Base-by-base conservation (phyloP, 2,797 vertebrate genomes). In the Pangasius djambal region DNA sequence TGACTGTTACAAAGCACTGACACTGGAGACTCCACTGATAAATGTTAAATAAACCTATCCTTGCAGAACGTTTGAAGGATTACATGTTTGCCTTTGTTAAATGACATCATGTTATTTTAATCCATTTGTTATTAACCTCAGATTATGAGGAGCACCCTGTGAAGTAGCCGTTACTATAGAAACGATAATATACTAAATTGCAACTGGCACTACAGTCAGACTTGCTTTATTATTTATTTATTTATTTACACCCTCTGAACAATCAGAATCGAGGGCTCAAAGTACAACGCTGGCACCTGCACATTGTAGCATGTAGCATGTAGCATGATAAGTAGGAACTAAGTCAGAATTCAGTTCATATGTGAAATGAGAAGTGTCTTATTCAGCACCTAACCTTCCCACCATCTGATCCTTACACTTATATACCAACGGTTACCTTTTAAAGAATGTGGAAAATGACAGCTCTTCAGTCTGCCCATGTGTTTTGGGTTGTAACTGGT, bases 401-500 rank as follows among this genome's bases (percentile, higher is more conserved):
- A 34, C 37, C 57, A 2, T 61, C 75, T 3, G 52, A 77, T 57
- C 18, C 22, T 25, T 65, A 22, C 20, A 61, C 25, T 78, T 40
- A 34, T 25, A 70, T 6, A 28, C 37, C 63, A 44, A n/a, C 40
- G 3, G 22, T 75, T 57, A 63, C 28, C 25, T 22, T n/a, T 87
- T 28, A 55, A 89, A 78, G 50, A 65, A 83, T 67, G n/a, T 63
- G 48, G 57, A 81, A 70, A 81, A 85, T 37, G 34, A 20, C 48
- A 87, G 83, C 44, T 52, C 52, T 48, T 15, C 72, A 50, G 85
- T 67, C 20, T 65, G 83, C 67, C 25, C 44, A 50, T 88, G 50
- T 65, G 31, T 78, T 83, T 84, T 50, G 50, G 77, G 55, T 85
- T 90, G 88, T 91, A 89, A 91, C 89, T 89, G 89, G 79, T 79